Evolutionary conservation across 2,113 vertebrate genomes (phyloP), one percentile per base, ranked within the genome.

Genomic region (Haemorhous mexicanus): DNA sequence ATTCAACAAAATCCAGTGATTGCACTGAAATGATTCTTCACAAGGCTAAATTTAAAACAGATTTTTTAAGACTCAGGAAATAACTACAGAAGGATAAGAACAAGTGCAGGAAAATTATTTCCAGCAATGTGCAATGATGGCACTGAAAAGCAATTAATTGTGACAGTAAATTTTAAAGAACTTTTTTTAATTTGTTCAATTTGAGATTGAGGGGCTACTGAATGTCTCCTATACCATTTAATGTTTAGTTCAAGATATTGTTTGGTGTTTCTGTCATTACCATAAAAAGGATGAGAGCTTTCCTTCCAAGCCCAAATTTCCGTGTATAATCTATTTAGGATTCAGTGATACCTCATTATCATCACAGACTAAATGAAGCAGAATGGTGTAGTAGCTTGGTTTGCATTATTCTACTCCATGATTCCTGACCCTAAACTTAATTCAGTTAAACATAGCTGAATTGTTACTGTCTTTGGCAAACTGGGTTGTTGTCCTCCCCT

Each of bases 11-110:
- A 90, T 43, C 37, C 76, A 93, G 72, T 83, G 75, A 93, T 93
- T 95, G 63, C 88, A 84, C 20, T 70, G 68, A 93, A 95, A 90
- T 86, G 62, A 66, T 92, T 93, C 75, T 90, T 90, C 85, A 86
- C 7, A 18, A 80, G 32, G 68, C 72, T 92, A 93, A 93, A 93
- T 84, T 97, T 92, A 84, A 94, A 95, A 77, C 11, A 28, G 46
- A 76, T 83, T 79, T 94, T 87, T 85, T 80, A 94, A 90, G 78
- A 85, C 20, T 73, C 67, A 80, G 70, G 43, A 93, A 96, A 87
- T 91, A 93, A 50, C 66, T 76, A 72, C 23, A 78, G 70, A 85
- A 87, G 27, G 32, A 49, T 66, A 79, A 83, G 58, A 95, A 53
- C 27, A 58, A 93, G 49, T 46, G 33, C 50, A 80, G 43, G 46